A percentile compares a stretch with the other conserved stretches of the same genome.
Conservation (phyloP, 1,140 invertebrate species). For the Macrobrachium nipponense region DNA sequence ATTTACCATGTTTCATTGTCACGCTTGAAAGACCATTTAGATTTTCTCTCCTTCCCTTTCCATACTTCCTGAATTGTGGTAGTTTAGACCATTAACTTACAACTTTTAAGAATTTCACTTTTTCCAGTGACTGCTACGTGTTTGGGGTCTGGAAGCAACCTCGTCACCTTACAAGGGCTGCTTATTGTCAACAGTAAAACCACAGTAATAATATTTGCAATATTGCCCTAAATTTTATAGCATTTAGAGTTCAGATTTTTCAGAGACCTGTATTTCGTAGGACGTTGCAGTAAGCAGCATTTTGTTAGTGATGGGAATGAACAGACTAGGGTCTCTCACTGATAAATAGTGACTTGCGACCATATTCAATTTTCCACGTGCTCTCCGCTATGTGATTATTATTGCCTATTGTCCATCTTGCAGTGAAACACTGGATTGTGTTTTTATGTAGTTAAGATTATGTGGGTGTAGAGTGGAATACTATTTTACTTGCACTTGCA, state of each 20-base stretch:
- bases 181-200: too few species aligned
- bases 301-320: not conserved
- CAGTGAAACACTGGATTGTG: conserved; percentile 57
- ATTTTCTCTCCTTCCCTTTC: conserved; percentile 52
- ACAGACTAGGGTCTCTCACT: conserved; percentile 1
- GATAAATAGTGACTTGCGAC: conserved; percentile 28
- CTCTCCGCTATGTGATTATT: conserved; percentile 55
- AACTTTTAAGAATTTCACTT: conserved; percentile 57
- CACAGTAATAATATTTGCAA: conserved; percentile 9
- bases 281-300: too few species aligned
- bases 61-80: conserved; percentile 57
- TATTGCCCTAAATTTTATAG: too few species aligned
- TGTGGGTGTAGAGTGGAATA: conserved; percentile 48
- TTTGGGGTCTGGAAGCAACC: conserved; percentile 28
- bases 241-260: too few species aligned
- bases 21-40: conserved; percentile 55
- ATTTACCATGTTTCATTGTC: conserved; percentile 56
- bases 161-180: not conserved
- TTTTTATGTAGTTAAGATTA: conserved; percentile 45
- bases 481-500: conserved; percentile 27
- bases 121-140: conserved; percentile 58
- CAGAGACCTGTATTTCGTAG: too few species aligned
- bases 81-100: conserved; percentile 53
- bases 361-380: conserved; percentile 51
- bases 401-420: conserved; percentile 58